A percentile compares a stretch with the other conserved stretches of the same genome.
phyloP scores from a whole-genome alignment of 2,797 vertebrate species.

The Antrozous pallidus region DNA sequence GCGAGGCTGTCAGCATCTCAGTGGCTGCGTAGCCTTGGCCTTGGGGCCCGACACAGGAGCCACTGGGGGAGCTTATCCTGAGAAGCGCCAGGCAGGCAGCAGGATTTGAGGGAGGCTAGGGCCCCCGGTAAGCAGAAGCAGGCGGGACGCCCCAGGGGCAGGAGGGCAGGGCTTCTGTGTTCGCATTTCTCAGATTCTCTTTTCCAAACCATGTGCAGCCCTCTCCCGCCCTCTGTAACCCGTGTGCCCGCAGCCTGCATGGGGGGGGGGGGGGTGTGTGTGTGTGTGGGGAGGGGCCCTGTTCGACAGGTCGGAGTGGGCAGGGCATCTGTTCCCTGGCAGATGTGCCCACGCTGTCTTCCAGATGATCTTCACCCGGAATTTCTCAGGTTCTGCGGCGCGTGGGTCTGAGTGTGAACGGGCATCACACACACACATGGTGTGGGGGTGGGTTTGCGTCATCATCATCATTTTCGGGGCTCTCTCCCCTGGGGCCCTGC shows the following conservation, averaged over 20 bases:
- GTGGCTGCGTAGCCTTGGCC: background rate
- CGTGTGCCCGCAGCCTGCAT: background rate
- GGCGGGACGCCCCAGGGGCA: background rate
- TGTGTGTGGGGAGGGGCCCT: too few relatives aligned
- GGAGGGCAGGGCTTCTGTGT: background rate
- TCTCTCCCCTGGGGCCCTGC: too few relatives aligned
- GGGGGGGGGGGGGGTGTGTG: accelerated
- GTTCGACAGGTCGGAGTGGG: background rate
- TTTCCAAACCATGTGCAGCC: background rate
- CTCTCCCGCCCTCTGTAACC: too few relatives aligned
- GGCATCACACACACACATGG: accelerated
- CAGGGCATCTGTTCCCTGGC: background rate
- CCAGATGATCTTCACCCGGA: background rate
- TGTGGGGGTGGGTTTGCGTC: background rate
- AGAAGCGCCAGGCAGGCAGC: background rate
- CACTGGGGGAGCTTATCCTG: background rate
- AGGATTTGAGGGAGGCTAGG: background rate
- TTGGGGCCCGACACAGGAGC: background rate
- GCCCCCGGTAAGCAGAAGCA: background rate
- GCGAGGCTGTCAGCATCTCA: background rate
- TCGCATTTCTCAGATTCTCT: background rate
- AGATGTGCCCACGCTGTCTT: background rate
- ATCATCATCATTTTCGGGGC: background rate
- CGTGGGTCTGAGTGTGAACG: background rate
- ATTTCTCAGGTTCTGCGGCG: background rate